A percentile compares a stretch with the other conserved stretches of the same genome.
phyloP scores from a whole-genome alignment of 2,797 vertebrate genomes.

The Poeciliopsis gracilis region DNA sequence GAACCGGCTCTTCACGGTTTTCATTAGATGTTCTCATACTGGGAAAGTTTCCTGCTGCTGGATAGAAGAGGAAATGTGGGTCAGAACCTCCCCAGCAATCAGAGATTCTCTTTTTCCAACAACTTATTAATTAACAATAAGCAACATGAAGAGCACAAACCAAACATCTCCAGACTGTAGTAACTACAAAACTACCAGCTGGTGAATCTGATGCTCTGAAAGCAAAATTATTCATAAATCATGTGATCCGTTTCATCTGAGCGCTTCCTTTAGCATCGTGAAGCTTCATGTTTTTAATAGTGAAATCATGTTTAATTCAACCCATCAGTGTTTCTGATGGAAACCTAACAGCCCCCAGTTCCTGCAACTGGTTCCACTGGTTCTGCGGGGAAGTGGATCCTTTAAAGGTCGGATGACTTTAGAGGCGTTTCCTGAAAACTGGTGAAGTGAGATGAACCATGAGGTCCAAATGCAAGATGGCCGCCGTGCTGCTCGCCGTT shows the following conservation, averaged over 20 bases:
- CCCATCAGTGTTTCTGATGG: background rate
- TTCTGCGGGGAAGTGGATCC: background rate
- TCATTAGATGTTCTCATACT: slow-evolving; percentile 19
- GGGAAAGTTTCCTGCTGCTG: slow-evolving; percentile 21
- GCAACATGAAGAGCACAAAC: slow-evolving; percentile 73
- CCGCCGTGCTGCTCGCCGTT: no score
- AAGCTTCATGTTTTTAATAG: background rate
- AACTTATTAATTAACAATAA: slow-evolving; percentile 77
- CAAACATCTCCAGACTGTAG: slow-evolving; percentile 53
- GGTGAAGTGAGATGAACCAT: no score
- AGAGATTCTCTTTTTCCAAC: slow-evolving; percentile 68
- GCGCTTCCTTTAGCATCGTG: background rate
- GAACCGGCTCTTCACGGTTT: background rate
- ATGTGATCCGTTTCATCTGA: background rate
- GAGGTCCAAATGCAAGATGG: no score
- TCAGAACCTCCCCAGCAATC: slow-evolving; percentile 61
- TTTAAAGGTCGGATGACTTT: background rate
- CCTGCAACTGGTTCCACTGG: background rate
- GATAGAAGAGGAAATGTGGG: slow-evolving; percentile 63
- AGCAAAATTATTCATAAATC: slow-evolving; percentile 48
- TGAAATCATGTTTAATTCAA: background rate
- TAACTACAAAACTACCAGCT: slow-evolving; percentile 22
- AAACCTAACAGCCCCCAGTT: background rate
- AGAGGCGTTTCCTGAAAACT: background rate
- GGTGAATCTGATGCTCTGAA: slow-evolving; percentile 35